Evolutionary conservation across 2,797 vertebrate genomes (phyloP), one percentile per base, ranked within the genome.

Genomic region (Passerculus sandwichensis): DNA sequence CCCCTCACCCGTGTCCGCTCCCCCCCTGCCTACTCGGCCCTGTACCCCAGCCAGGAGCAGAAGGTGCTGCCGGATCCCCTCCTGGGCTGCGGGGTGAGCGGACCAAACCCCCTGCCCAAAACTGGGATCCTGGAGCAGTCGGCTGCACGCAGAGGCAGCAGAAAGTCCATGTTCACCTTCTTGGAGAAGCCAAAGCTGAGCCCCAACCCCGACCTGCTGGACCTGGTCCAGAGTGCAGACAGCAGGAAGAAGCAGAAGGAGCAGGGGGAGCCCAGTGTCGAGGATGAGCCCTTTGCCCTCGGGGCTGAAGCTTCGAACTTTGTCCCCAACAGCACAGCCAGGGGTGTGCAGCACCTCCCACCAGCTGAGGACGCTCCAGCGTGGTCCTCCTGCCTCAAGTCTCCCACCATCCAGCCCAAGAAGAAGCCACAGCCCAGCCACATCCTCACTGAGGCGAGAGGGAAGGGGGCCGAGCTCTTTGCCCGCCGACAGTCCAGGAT

Each of bases 121-220:
- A 98, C 99, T 0, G 99, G 99, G 78, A 98, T 99, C 91, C 97
- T 99, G 72, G 99, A 99, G 60, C 98, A 99, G 56, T 98, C 98
- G 0, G 97, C 98, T 15, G 97, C 97, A 26, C 98, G 96, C 26
- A 96, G 99, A 82, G 95, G 94, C 16, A 94, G 88, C 91, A 98
- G 97, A 54, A 99, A 99, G 91, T 97, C 99, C 44, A 99, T 99
- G 99, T 99, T 99, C 98, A 99, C 99, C 6, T 99, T 99, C 7
- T 98, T 99, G 53, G 99, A 99, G 97, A 99, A 99, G 95, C 97
- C 98, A 1, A 99, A 99, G 85, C 94, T 99, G 65, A 97, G 99
- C 51, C 99, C 99, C 0, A 99, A 99, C 94, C 99, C 99, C 0
- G 99, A 99, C 89, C 98, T 99, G 76, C 97, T 99, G 86, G 99